phyloP scores from a whole-genome alignment of 2,888 invertebrate genomes.

The Orthonevra nobilis region DNA sequence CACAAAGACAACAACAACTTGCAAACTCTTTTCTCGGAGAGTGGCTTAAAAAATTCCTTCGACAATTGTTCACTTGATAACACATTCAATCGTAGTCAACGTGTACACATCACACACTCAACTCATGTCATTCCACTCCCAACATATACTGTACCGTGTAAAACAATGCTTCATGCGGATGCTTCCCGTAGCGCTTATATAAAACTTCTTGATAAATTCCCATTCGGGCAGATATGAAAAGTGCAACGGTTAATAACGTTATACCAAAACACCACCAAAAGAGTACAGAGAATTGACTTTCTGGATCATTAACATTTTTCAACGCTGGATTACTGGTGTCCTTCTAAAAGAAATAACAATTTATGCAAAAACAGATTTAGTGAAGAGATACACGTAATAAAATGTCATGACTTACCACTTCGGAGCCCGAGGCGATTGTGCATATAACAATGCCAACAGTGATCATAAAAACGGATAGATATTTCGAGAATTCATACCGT shows the following conservation, averaged over 20 bases:
- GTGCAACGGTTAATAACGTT: constrained; percentile 89
- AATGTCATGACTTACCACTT: constrained; percentile 82
- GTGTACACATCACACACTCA: background rate
- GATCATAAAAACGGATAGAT: constrained; percentile 95
- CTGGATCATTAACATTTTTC: constrained; percentile 66
- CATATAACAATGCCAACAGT: constrained; percentile 95
- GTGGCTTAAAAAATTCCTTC: no score
- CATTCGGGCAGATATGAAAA: constrained; percentile 96
- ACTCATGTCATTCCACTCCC: no score
- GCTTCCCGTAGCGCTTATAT: constrained; percentile 92
- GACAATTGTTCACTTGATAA: no score
- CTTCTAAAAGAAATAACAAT: constrained; percentile 76
- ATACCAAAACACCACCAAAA: constrained; percentile 89
- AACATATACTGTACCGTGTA: constrained; percentile 84
- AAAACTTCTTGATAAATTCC: constrained; percentile 96
- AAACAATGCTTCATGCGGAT: constrained; percentile 93
- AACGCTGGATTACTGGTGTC: constrained; percentile 83
- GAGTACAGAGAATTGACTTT: constrained; percentile 76
- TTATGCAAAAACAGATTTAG: constrained; percentile 38
- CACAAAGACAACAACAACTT: no score
- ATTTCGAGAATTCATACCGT: constrained; percentile 90
- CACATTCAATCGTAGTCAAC: no score
- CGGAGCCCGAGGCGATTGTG: constrained; percentile 91
- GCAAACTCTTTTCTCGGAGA: no score
- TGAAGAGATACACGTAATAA: no score